Evolutionary conservation across 2,113 vertebrate species (phyloP), one percentile per base, ranked within the genome.

Genomic region (Phasianus colchicus): DNA sequence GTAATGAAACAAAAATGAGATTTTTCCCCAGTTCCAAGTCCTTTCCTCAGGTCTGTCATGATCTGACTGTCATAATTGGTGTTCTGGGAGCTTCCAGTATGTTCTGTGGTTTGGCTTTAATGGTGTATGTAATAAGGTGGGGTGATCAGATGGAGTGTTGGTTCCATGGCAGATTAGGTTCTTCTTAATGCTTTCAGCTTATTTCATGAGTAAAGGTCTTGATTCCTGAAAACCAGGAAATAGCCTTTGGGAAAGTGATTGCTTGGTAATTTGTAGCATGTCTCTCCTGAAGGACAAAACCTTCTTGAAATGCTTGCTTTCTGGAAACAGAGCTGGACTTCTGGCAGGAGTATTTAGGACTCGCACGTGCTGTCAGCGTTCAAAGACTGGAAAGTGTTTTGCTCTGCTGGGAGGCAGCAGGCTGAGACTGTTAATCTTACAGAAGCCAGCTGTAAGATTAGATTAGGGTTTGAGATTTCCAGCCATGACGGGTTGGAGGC

Each of bases 111-210:
- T 64, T 64, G 38, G 19, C n/a, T 60, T 80, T 14, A 16, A 22
- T 55, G 38, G 34, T 48, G 13, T 54, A 36, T 43, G 15, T 55
- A 48, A 13, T n/a, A 11, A 65, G 7, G n/a, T 66, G 50, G 27
- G 27, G 15, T 42, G 2, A 27, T 29, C 32, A 9, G 70, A n/a
- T 14, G 36, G 14, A 32, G 11, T 0, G 0, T 9, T 48, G 58
- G 42, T 45, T 67, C 42, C 42, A 24, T n/a, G 20, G 13, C 20
- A 15, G 25, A 11, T 40, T 8, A 19, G 61, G 36, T 64, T 40
- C 10, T 40, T 22, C 61, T 40, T n/a, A 45, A n/a, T 22, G 13
- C 32, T 42, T n/a, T n/a, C 36, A 18, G 24, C 36, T 40, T 38
- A 40, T 29, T 64, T 40, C 25, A 8, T 13, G 38, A 40, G 27